Percentiles rank a stretch among this genome's conserved stretches.
Conservation (phyloP, 2,888 invertebrate genomes). For the Ptilodon capucinus region DNA sequence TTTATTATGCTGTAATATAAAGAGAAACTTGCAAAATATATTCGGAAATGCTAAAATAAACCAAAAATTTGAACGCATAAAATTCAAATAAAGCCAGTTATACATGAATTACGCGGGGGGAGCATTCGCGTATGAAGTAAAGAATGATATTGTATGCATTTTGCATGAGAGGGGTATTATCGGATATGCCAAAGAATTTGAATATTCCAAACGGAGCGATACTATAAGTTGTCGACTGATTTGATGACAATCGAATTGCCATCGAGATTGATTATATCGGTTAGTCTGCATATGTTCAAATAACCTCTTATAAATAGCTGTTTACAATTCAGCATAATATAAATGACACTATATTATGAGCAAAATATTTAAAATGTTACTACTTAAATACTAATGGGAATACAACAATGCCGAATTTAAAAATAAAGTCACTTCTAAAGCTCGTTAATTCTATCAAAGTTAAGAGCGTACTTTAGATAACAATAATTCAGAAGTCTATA, state of each 20-base stretch:
- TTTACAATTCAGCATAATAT: too few species aligned
- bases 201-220: conserved; percentile 59
- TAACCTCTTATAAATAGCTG: too few species aligned
- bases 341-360: too few species aligned
- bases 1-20: conserved; percentile 4
- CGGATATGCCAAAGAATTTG: conserved; percentile 76
- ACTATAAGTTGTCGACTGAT: conserved; percentile 35
- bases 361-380: too few species aligned
- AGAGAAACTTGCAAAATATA: conserved; percentile 15
- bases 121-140: conserved; percentile 74
- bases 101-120: conserved; percentile 73
- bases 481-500: too few species aligned
- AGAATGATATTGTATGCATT: conserved; percentile 81
- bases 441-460: too few species aligned
- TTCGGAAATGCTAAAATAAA: conserved; percentile 37
- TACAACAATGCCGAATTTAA: too few species aligned
- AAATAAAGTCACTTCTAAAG: too few species aligned
- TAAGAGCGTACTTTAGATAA: too few species aligned
- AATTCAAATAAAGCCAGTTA: conserved; percentile 77
- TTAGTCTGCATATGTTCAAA: too few species aligned
- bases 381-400: too few species aligned
- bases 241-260: background rate
- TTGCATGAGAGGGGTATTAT: conserved; percentile 78
- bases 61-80: conserved; percentile 67
- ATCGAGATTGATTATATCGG: background rate